Base-by-base conservation (phyloP, 2,797 vertebrate genomes). In the Etheostoma nigrum region DNA sequence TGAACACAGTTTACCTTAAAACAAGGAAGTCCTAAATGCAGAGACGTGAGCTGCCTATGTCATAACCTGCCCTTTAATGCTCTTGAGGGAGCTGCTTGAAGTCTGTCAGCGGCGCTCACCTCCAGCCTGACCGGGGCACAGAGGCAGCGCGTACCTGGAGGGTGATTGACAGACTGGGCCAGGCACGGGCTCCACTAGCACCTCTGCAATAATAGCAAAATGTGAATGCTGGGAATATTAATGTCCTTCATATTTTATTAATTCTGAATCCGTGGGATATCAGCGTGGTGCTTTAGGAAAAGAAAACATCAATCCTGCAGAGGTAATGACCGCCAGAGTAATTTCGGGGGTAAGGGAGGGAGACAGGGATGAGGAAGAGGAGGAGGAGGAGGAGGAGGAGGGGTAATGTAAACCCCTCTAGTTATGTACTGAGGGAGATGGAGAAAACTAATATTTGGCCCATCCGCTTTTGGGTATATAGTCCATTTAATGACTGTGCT, bases 171-270 rank as follows among this genome's bases (percentile, higher is more conserved):
- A 93, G 89, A 65, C 73, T 11, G 73, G 72, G 72, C 57, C 44
- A 86, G 81, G 68, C 71, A 7, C 78, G 89, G 88, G 84, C 82
- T 84, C 58, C 62, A 11, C 58, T 4, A 33, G 67, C 78, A 83
- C 78, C 85, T 63, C 76, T 74, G 89, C 83, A 92, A 92, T 94
- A 93, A 94, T 80, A 59, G 86, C 89, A 88, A 83, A 91, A 90
- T 53, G 78, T 36, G 78, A 91, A 90, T 57, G 78, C 68, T 45
- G 83, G 79, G 90, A 95, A 95, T 95, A 92, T 93, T 94, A 95
- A 95, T 92, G 90, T 75, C 81, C 87, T 88, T 95, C 93, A 95
- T 95, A 93, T 94, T 95, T 95, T 94, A 96, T 95, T 95, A 91
- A 95, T 93, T 90, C 86, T 54, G 78, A 92, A 93, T 93, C 91